Evolutionary conservation across 2,113 vertebrate genomes (phyloP), one percentile per base, ranked within the genome.

Genomic region (Lates calcarifer): DNA sequence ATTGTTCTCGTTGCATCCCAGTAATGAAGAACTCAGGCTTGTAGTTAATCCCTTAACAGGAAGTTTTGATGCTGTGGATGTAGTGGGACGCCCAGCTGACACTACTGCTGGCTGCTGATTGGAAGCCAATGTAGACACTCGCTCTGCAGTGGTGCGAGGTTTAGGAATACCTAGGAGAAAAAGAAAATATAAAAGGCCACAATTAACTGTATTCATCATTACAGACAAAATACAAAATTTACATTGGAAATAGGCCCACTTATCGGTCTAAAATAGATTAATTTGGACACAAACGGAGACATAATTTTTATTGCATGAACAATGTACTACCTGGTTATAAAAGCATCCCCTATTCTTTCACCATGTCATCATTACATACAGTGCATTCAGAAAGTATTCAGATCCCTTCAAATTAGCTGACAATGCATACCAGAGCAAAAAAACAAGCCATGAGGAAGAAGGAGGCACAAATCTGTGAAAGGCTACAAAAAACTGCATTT

Each of bases 21-120:
- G 39, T 0, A 87, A 86, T 0, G 89, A 90, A 20, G 76, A 81
- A 53, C 86, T 89, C 22, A 84, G 86, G 76, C 63, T 93, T 64
- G 89, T 65, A 43, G 85, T 29, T 82, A 91, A 67, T 57, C 89
- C 85, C 74, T 95, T 95, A 2, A 94, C 87, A 33, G 94, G 94
- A 74, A 94, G 93, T 79, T 92, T 95, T 15, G 94, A 95, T 2
- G 62, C 17, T 0, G 77, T 0, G 7, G 84, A 24, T 1, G 71
- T 13, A 0, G 41, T 20, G 0, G 67, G 67, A 58, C 81, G 79
- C 24, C 76, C 72, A 0, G 29, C 45, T 0, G 24, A 35, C 26
- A 66, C 78, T 0, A 14, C 24, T 4, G 74, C 62, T 3, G 77
- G 33, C 67, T 84, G 89, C 74, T 87, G 90, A 86, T 70, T 84